These are phyloP conservation scores for Clarias fuscus DNA, from an alignment of 2,797 vertebrate genomes.

Conservation along the genomic window DNA sequence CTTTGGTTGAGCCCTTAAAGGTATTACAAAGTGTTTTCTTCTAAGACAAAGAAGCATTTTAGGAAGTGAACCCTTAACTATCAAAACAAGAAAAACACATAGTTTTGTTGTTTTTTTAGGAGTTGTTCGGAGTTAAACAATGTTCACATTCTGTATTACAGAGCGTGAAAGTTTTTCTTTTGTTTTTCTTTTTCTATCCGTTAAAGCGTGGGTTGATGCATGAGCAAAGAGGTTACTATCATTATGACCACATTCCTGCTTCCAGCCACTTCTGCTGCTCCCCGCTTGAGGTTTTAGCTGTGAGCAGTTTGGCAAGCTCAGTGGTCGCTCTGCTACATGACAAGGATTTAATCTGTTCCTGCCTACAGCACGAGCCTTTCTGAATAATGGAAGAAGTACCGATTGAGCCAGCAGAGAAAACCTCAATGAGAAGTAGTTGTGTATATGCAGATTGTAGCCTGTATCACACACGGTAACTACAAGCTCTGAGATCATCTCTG, in stretches of 20 bases:
- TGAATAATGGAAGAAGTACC: slow-evolving; percentile 75
- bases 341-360: slow-evolving; percentile 75
- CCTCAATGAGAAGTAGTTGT: slow-evolving; percentile 60
- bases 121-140: slow-evolving; percentile 14
- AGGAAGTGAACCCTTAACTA: background rate
- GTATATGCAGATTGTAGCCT: slow-evolving; percentile 38
- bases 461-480: slow-evolving; percentile 28
- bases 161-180: background rate
- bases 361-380: slow-evolving; percentile 70
- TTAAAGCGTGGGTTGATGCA: slow-evolving; percentile 42
- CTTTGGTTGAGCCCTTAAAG: background rate
- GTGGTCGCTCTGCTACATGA: slow-evolving; percentile 69
- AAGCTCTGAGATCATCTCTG: slow-evolving; percentile 10
- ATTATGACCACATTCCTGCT: slow-evolving; percentile 38
- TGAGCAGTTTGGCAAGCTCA: slow-evolving; percentile 57
- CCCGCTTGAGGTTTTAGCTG: slow-evolving; percentile 38
- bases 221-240: slow-evolving; percentile 35
- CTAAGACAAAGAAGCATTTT: background rate
- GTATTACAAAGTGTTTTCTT: background rate
- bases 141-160: slow-evolving; percentile 13
- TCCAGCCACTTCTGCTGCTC: slow-evolving; percentile 50
- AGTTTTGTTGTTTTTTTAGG: background rate
- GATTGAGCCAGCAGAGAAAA: slow-evolving; percentile 62
- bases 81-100: background rate
- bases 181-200: slow-evolving; percentile 31